Base-by-base conservation (phyloP, 2,888 invertebrate species). In the Pasiphila rectangulata region DNA sequence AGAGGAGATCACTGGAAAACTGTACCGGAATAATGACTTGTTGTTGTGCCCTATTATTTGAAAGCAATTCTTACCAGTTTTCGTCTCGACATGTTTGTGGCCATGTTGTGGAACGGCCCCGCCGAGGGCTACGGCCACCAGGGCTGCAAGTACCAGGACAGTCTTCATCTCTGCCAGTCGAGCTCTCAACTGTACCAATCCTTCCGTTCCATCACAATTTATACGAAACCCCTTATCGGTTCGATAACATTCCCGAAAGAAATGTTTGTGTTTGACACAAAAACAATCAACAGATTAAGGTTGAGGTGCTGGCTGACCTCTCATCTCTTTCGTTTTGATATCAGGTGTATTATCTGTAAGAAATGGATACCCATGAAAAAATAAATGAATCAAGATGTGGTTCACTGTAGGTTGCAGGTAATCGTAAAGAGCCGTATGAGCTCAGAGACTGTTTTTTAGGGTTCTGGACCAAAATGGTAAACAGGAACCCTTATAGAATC, bases 91-190 rank as follows among this genome's bases (percentile, higher is more conserved):
- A 16, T 65, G 56, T 44, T 59, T 30, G 30, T 57, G 55, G 7
- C 32, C 24, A 20, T 53, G 56, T 46, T 54, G 54, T 10, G 71
- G 71, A 39, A 72, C 63, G 54, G 63, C 62, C 23, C 69, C 69
- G 47, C 81, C 83, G 43, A 75, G 59, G 48, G 77, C 79, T 58
- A 89, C 60, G 59, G 80, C 83, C 56, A 83, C 68, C 19, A 86
- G 66, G 59, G 76, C 76, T 38, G 83, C 77, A 43, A 90, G 64
- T 48, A 85, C 67, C 55, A 88, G 52, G 74, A 86, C 79, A 78
- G 86, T 83, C 83, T 83, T 89, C 90, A 87, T 88, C 60, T 64
- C 83, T 58, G 57, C 61, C 66, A 62, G 66, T 56, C 56, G 59
- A 63, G 66, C 67, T 70, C 70, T 55, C 67, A 78, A 84, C 83